A percentile compares a stretch with the other conserved stretches of the same genome.
These are phyloP conservation scores for Apaloderma vittatum DNA, from an alignment of 2,113 vertebrate species.

Conservation along the genomic window DNA sequence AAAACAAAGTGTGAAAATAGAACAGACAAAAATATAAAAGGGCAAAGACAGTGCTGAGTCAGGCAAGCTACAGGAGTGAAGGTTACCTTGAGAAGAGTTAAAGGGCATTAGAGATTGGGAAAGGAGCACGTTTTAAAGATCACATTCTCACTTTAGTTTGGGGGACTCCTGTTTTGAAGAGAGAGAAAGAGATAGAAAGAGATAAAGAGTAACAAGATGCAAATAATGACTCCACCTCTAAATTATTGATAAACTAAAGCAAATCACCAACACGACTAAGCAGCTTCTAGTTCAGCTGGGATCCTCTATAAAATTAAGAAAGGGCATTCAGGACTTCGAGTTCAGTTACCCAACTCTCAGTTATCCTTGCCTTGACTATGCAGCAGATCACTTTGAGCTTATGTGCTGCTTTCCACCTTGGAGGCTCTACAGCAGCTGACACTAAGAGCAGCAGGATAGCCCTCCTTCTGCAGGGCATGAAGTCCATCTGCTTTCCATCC, in stretches of 20 bases:
- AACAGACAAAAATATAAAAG: neutral
- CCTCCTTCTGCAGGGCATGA: rapidly evolving
- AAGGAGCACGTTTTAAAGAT: neutral
- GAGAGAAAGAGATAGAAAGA: neutral
- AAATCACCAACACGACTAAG: neutral
- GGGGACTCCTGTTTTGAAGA: neutral
- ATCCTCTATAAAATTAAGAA: neutral
- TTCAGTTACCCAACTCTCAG: neutral
- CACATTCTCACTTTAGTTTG: neutral
- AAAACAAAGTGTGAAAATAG: conserved; percentile 35
- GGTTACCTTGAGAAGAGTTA: conserved; percentile 22
- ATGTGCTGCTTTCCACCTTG: neutral
- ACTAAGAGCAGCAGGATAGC: neutral
- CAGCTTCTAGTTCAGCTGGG: neutral
- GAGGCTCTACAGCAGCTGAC: neutral
- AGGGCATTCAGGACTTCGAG: neutral
- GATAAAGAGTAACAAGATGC: neutral
- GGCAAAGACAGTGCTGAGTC: neutral
- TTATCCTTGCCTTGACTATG: neutral
- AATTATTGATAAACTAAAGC: neutral
- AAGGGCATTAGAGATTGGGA: neutral
- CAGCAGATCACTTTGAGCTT: neutral
- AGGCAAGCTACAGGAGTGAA: neutral
- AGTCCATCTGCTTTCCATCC: neutral
- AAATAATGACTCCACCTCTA: neutral